Evolutionary conservation across 2,888 invertebrate species (phyloP).

Genomic region (Agrotis exclamationis): DNA sequence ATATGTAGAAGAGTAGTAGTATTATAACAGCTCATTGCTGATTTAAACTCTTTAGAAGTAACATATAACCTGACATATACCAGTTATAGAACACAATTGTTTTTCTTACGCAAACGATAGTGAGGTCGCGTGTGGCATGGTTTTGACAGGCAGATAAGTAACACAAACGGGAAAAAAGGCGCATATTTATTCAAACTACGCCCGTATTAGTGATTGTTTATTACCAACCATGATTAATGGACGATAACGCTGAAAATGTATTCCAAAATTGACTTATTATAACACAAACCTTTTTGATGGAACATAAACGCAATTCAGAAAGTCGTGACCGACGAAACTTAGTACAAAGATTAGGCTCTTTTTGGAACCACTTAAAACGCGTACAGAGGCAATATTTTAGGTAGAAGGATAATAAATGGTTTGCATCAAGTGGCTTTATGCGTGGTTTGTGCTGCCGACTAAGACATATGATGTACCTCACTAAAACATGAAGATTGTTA

Average conservation of each 20-base stretch:
- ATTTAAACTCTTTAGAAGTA: slow-evolving; percentile 5
- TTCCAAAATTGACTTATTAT: slow-evolving; percentile 21
- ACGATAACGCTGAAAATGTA: slow-evolving; percentile 18
- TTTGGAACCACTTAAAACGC: slow-evolving; percentile 51
- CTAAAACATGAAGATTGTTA: slow-evolving; percentile 59
- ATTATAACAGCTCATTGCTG: background rate
- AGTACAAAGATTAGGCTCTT: slow-evolving; percentile 15
- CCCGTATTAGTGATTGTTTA: slow-evolving; percentile 31
- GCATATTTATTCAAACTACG: slow-evolving; percentile 49
- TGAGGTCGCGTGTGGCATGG: slow-evolving; percentile 55
- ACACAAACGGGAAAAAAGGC: slow-evolving; percentile 48
- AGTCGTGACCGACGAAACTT: slow-evolving; percentile 12
- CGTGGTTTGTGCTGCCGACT: slow-evolving; percentile 58
- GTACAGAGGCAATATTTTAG: slow-evolving; percentile 45
- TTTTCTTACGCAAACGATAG: slow-evolving; percentile 45
- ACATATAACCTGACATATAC: slow-evolving; percentile 4
- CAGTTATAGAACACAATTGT: slow-evolving; percentile 46
- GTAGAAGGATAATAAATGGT: slow-evolving; percentile 56
- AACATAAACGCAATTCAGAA: slow-evolving; percentile 20
- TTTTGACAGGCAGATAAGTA: slow-evolving; percentile 58
- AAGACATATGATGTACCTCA: slow-evolving; percentile 60
- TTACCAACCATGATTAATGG: slow-evolving; percentile 47
- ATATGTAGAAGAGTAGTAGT: too few relatives aligned
- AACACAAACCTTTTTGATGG: slow-evolving; percentile 27
- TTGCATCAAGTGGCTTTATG: slow-evolving; percentile 56